Base-by-base conservation (phyloP, 2,113 vertebrate genomes). In the Ameiurus melas region DNA sequence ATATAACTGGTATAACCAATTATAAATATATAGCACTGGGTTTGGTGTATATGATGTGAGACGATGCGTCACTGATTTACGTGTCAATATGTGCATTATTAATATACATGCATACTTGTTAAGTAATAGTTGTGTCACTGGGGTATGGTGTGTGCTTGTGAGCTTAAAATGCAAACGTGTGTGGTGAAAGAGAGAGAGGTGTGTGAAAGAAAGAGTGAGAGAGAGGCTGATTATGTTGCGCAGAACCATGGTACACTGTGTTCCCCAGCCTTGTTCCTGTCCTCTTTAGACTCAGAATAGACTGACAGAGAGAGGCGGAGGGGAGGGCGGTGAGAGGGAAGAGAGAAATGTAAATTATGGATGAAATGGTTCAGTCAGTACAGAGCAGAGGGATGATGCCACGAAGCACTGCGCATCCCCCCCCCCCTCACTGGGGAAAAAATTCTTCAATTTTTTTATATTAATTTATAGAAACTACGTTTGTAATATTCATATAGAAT, bases 261-360 rank as follows among this genome's bases (percentile, higher is more conserved):
- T 88, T 86, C 84, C 79, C 79, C 70, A 73, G 85, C 88, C 87
- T 87, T 87, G 87, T 90, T 90, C 87, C 81, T 88, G 80, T 89
- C 85, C 80, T 86, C 85, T 90, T 78, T 86, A 87, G n/a, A 85
- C 87, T 90, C 85, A 89, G 87, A 90, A 90, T 89, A 91, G 90
- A 89, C 83, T 87, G 90, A 85, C 83, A 89, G 88, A 85, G 47
- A 68, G 57, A 86, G 80, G 80, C 60, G 22, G 62, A 78, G 68
- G 84, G 36, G 66, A 10, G n/a, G 53, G 43, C 77, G 33, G 55
- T 27, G 82, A 36, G 86, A 83, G 78, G 33, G 85, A 57, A 43
- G 75, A 70, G 66, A 39, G 81, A 82, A 86, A 83, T 83, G 86
- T 88, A 84, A 89, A 90, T 90, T 90, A 88, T 90, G 89, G 89